These are phyloP conservation scores for Chrysina gloriosa DNA, from an alignment of 2,888 invertebrate species.

Conservation along the genomic window DNA sequence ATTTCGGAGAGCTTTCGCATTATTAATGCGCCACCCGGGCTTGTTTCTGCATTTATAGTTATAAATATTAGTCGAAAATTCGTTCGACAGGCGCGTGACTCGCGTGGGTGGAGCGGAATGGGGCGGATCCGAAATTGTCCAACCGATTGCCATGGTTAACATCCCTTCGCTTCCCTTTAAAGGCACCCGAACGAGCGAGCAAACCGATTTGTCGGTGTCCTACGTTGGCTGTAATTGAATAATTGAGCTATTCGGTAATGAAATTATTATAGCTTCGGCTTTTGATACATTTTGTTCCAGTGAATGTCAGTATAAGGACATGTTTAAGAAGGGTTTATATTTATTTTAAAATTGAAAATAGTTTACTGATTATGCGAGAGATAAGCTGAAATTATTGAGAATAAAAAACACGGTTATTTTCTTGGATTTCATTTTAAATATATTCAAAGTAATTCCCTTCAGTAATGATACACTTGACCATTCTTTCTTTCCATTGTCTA, in stretches of 20 bases:
- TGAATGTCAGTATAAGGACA: background rate
- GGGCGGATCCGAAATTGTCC: slow-evolving; percentile 49
- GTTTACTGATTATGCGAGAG: too few relatives aligned
- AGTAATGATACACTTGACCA: too few relatives aligned
- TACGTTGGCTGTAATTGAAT: background rate
- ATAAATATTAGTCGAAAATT: slow-evolving; percentile 28
- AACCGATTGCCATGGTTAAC: slow-evolving; percentile 48
- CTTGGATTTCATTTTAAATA: too few relatives aligned
- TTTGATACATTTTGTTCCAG: background rate
- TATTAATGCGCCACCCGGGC: slow-evolving; percentile 1
- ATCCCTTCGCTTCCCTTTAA: slow-evolving; percentile 43
- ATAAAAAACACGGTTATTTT: too few relatives aligned
- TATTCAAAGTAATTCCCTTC: too few relatives aligned
- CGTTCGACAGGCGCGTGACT: slow-evolving; percentile 44
- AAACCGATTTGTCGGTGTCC: slow-evolving; percentile 17
- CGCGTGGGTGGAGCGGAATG: slow-evolving; percentile 36
- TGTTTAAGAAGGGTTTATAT: background rate
- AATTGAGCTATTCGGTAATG: slow-evolving; percentile 20
- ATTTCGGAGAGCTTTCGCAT: slow-evolving; percentile 4
- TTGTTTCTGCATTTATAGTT: slow-evolving; percentile 17
- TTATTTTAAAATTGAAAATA: too few relatives aligned
- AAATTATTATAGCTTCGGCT: slow-evolving; percentile 15
- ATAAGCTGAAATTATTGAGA: too few relatives aligned
- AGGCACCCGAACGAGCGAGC: slow-evolving; percentile 16
- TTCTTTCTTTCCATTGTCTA: too few relatives aligned